Percentiles rank a stretch among this genome's conserved stretches.
Conservation (phyloP, 2,888 invertebrate species). For the Agonopterix heracliana region DNA sequence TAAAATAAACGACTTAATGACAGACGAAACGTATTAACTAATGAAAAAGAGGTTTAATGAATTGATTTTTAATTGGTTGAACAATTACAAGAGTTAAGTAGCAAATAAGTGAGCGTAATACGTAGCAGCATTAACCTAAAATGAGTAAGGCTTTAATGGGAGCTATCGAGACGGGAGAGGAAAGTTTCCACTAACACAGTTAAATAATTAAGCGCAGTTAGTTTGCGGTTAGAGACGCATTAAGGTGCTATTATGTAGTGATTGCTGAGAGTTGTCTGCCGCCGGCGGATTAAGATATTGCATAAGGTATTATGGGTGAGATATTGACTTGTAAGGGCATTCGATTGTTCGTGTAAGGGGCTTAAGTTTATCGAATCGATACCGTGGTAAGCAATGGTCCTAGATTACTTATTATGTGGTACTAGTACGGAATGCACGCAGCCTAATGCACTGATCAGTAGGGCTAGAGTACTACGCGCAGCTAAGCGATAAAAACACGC, state of each 20-base stretch:
- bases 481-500: no score
- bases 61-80: slow-evolving; percentile 23
- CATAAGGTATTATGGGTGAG: slow-evolving; percentile 10
- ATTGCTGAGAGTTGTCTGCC: slow-evolving; percentile 19
- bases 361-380: no score
- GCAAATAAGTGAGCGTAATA: slow-evolving; percentile 37
- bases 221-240: slow-evolving; percentile 45
- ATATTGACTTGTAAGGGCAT: slow-evolving; percentile 3
- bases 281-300: slow-evolving; percentile 23
- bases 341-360: no score
- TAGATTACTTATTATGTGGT: no score
- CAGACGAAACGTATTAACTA: neutral
- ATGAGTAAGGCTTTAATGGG: slow-evolving; percentile 52
- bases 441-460: no score
- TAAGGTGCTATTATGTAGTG: slow-evolving; percentile 41
- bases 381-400: no score
- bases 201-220: slow-evolving; percentile 61
- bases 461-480: no score
- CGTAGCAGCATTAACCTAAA: slow-evolving; percentile 46
- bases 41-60: slow-evolving; percentile 8
- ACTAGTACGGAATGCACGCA: no score
- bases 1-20: slow-evolving; percentile 10
- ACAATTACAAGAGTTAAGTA: slow-evolving; percentile 26
- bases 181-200: slow-evolving; percentile 52
- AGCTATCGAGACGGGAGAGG: slow-evolving; percentile 34